Conservation (phyloP, 2,113 vertebrate genomes). For the Bos javanicus region DNA sequence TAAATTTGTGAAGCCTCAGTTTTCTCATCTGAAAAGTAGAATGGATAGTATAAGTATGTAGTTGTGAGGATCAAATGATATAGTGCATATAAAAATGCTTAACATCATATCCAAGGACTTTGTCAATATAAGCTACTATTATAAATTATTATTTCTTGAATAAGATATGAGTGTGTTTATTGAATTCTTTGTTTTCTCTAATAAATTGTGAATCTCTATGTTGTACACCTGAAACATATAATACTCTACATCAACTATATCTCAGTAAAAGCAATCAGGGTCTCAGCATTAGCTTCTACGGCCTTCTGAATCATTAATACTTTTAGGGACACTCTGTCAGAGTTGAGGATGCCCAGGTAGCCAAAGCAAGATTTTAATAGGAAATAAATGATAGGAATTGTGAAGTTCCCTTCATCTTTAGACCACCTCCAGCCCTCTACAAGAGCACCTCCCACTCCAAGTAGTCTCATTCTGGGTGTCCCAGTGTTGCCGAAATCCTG, state of each 20-base stretch:
- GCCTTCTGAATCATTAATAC: neutral
- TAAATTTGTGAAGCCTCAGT: neutral
- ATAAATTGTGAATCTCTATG: neutral
- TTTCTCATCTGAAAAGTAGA: neutral
- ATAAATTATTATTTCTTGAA: neutral
- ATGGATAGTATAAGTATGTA: neutral
- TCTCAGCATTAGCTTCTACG: neutral
- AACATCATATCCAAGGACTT: neutral
- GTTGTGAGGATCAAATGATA: neutral
- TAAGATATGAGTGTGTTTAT: neutral
- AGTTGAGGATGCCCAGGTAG: neutral
- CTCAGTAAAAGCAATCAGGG: neutral
- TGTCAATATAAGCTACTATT: neutral
- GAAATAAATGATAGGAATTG: neutral
- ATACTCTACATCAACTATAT: neutral
- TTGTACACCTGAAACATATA: neutral
- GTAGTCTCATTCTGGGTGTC: neutral
- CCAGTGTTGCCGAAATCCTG: neutral
- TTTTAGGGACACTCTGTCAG: neutral
- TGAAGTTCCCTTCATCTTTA: neutral
- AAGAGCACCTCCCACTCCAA: neutral
- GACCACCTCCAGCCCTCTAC: neutral
- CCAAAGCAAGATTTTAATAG: neutral
- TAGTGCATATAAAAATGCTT: neutral
- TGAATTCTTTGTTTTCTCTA: neutral